A percentile compares a stretch with the other conserved stretches of the same genome.
phyloP scores from a whole-genome alignment of 2,113 vertebrate genomes.

The Callospermophilus lateralis region DNA sequence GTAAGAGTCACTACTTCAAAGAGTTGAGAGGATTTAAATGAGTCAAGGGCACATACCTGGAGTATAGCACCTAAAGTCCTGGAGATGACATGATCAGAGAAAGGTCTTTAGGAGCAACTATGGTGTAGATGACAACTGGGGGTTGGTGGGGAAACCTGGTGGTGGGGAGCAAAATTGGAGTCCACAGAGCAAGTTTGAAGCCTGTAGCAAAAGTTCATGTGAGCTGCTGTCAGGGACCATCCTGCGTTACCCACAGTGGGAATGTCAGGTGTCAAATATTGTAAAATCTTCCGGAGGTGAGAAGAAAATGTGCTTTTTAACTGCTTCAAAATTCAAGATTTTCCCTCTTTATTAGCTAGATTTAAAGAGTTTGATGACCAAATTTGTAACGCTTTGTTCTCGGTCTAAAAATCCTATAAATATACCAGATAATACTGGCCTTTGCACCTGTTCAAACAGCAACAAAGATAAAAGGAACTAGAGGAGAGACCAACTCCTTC shows the following conservation, averaged over 20 bases:
- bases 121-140: background rate
- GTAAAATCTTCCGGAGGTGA: background rate
- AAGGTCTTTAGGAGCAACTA: background rate
- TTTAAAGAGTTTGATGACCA: conserved; percentile 81
- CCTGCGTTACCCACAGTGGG: background rate
- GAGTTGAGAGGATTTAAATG: background rate
- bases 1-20: background rate
- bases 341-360: conserved; percentile 68
- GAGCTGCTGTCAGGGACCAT: background rate
- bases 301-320: conserved; percentile 29
- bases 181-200: background rate
- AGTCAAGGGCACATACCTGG: background rate
- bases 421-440: conserved; percentile 74
- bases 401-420: conserved; percentile 78
- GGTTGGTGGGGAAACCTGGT: background rate
- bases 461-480: conserved; percentile 79
- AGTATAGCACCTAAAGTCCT: background rate
- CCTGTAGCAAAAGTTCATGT: background rate
- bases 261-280: background rate
- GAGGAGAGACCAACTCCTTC: conserved; percentile 79
- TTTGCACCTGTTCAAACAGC: conserved; percentile 87
- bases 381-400: conserved; percentile 80
- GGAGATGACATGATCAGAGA: background rate
- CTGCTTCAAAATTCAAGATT: background rate
- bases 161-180: background rate